Percentiles rank a stretch among this genome's conserved stretches.
phyloP scores from a whole-genome alignment of 2,888 invertebrate species.

The Cephus sareptanus region DNA sequence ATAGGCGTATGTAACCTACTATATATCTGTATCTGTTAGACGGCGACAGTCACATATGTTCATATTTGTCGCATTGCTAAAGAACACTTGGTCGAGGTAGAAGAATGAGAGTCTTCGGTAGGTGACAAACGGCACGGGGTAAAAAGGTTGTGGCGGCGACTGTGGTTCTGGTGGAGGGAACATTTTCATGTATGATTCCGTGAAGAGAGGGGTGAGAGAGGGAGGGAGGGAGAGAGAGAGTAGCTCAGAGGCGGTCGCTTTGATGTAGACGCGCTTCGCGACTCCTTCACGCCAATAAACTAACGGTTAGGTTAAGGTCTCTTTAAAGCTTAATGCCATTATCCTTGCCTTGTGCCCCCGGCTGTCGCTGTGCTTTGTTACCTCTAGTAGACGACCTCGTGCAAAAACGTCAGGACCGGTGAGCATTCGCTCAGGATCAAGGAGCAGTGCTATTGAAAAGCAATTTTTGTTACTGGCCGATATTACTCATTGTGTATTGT shows the following conservation, averaged over 20 bases:
- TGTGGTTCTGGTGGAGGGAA: background rate
- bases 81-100: background rate
- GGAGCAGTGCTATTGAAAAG: slow-evolving; percentile 38
- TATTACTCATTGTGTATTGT: background rate
- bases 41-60: background rate
- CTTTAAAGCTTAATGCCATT: slow-evolving; percentile 62
- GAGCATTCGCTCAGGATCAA: slow-evolving; percentile 26
- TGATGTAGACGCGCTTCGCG: slow-evolving; percentile 62
- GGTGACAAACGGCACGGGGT: background rate
- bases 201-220: slow-evolving; percentile 5
- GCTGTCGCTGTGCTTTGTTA: slow-evolving; percentile 5
- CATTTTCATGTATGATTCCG: background rate
- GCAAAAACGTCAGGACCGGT: background rate
- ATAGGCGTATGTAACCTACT: background rate
- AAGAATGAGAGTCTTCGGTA: background rate
- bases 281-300: slow-evolving; percentile 65
- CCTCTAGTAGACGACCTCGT: background rate
- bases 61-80: background rate
- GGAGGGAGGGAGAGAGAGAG: slow-evolving; percentile 24
- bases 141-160: background rate
- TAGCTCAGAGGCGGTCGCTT: slow-evolving; percentile 56
- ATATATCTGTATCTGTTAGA: background rate
- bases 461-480: background rate
- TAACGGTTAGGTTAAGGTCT: slow-evolving; percentile 61
- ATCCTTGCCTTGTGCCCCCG: slow-evolving; percentile 48